phyloP scores from a whole-genome alignment of 2,888 invertebrate species.

The Hypolimnas misippus region DNA sequence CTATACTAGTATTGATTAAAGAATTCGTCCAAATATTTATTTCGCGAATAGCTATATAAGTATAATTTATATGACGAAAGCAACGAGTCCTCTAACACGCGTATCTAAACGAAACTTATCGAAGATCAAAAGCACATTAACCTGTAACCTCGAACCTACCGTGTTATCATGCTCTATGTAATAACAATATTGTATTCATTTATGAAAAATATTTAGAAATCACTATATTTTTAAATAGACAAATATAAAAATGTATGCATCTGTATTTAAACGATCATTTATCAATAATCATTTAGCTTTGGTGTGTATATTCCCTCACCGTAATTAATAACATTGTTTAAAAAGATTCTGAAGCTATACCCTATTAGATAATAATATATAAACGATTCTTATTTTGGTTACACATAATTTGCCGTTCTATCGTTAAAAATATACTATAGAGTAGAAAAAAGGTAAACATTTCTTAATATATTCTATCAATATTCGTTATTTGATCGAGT shows the following conservation, averaged over 20 bases:
- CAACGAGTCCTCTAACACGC: constrained; percentile 56
- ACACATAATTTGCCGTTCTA: constrained; percentile 25
- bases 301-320: constrained; percentile 40
- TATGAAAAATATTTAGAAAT: constrained; percentile 56
- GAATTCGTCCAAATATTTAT: constrained; percentile 51
- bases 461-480: constrained; percentile 35
- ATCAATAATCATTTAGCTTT: constrained; percentile 36
- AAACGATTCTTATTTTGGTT: constrained; percentile 35
- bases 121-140: constrained; percentile 66
- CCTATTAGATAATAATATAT: constrained; percentile 36
- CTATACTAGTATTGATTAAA: constrained; percentile 53
- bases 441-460: constrained; percentile 42
- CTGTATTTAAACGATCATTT: constrained; percentile 42
- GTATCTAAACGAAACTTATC: constrained; percentile 55
- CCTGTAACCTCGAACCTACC: constrained; percentile 53
- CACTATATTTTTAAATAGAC: constrained; percentile 46
- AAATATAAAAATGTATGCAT: constrained; percentile 50
- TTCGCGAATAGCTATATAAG: constrained; percentile 54
- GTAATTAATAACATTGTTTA: constrained; percentile 36
- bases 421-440: constrained; percentile 40
- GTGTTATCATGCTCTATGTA: constrained; percentile 55
- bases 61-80: constrained; percentile 54
- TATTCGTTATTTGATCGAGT: constrained; percentile 18
- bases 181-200: constrained; percentile 47
- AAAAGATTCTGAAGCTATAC: constrained; percentile 36